Evolutionary conservation across 2,113 vertebrate genomes (phyloP), one percentile per base, ranked within the genome.

Genomic region (Peromyscus californicus): DNA sequence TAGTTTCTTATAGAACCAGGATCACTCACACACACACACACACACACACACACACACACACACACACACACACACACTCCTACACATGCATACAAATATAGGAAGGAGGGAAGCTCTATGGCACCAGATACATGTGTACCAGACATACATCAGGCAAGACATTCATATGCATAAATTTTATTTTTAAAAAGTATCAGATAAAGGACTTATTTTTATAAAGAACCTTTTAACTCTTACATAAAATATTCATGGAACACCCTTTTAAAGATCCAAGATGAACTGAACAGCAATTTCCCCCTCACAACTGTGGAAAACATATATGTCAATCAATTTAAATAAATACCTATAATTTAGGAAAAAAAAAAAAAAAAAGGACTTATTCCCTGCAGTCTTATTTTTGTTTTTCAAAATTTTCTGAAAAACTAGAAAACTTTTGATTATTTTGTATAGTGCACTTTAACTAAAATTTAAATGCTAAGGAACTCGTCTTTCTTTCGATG

Each of bases 401-500:
- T 82, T 95, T 54, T 57, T 36, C 22, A 13, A 61, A 94, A 65
- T 19, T 59, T 59, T 59, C 15, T 45, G 63, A 54, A 54, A 70
- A 70, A 70, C 2, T 70, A 42, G n/a, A 63, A 63, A 61, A 72
- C 57, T 26, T 93, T 65, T 83, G 36, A 75, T n/a, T 78, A 24
- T 93, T 96, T 87, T 82, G 3, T 65, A 24, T 33, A 15, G 3
- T 80, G 22, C 19, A 69, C 48, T 90, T 92, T 79, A 5, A 61
- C n/a, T 96, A 97, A 92, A 45, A 0, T 0, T 92, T 84, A 21
- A 80, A 93, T 45, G 89, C 76, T 61, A 75, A 90, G 94, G 17
- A 87, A 93, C 33, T 82, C n/a, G 90, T 88, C 9, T 96, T 57
- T 82, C 92, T 84, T 97, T 97, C 67, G 97, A 86, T 67, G 91